These are phyloP conservation scores for Griposia aprilina DNA, from an alignment of 2,888 invertebrate species.

Conservation along the genomic window DNA sequence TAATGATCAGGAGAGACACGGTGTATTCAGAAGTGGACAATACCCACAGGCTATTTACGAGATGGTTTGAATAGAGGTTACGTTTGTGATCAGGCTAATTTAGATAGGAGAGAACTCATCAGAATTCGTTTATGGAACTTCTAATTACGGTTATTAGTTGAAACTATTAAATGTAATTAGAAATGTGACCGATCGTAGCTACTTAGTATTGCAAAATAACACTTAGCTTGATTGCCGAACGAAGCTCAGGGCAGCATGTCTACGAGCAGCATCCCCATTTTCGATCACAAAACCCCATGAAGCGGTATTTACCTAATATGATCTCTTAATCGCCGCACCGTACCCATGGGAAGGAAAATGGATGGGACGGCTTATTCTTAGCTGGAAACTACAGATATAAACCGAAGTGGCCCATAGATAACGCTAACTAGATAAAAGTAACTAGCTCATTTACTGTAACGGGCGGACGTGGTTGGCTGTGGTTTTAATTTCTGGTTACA, in stretches of 20 bases:
- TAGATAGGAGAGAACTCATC: background rate
- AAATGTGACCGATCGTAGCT: too few species aligned
- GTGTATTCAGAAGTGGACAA: background rate
- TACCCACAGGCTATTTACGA: background rate
- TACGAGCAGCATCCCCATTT: background rate
- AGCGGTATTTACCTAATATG: constrained; percentile 26
- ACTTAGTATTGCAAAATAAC: background rate
- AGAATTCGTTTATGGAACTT: background rate
- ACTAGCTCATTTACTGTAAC: constrained; percentile 61
- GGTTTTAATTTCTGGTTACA: constrained; percentile 69
- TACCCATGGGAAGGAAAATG: constrained; percentile 11
- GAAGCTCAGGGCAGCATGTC: background rate
- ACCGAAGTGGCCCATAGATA: constrained; percentile 58
- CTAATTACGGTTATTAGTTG: background rate
- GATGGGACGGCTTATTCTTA: constrained; percentile 43
- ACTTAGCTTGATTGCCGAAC: background rate
- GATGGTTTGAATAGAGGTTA: too few species aligned
- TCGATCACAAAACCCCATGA: background rate
- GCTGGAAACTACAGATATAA: constrained; percentile 43
- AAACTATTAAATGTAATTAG: background rate
- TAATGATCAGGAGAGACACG: background rate
- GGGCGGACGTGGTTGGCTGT: constrained; percentile 58
- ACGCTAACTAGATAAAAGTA: constrained; percentile 56
- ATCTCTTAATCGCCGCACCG: constrained; percentile 16
- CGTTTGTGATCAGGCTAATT: background rate